Percentiles rank a stretch among this genome's conserved stretches.
These are phyloP conservation scores for Gallinago stenura DNA, from an alignment of 2,797 vertebrate species.

Conservation along the genomic window DNA sequence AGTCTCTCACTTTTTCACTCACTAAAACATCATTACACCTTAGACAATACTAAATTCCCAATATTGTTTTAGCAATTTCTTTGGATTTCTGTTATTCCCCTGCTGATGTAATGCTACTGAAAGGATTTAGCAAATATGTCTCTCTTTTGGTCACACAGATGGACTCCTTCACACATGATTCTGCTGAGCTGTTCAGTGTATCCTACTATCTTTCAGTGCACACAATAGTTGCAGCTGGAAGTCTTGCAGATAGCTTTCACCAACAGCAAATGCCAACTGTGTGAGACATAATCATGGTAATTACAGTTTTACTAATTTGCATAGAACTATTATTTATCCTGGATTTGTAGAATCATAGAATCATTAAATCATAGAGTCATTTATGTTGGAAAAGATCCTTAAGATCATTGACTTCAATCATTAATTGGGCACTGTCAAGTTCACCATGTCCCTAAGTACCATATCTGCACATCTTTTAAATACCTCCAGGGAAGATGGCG, in stretches of 20 bases:
- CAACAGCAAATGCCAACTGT: not conserved
- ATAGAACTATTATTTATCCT: not conserved
- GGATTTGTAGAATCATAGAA: not conserved
- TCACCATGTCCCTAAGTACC: not conserved
- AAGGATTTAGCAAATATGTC: not conserved
- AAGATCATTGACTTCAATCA: not conserved
- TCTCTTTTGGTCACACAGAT: not conserved
- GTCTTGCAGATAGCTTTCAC: not conserved
- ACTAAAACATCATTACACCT: not conserved
- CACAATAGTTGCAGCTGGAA: not conserved
- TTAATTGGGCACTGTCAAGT: not conserved
- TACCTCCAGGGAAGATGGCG: not conserved
- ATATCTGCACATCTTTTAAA: not conserved
- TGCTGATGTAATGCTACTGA: not conserved
- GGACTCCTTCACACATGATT: not conserved
- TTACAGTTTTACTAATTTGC: not conserved
- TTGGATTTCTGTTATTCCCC: not conserved
- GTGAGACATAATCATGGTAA: not conserved
- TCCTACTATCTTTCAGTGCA: not conserved
- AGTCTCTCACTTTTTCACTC: not conserved
- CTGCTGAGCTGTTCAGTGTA: not conserved
- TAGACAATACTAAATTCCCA: not conserved
- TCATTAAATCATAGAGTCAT: not conserved
- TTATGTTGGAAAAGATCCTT: not conserved
- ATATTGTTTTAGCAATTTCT: not conserved